Base-by-base conservation (phyloP, 2,797 vertebrate genomes). In the Argyrosomus regius region DNA sequence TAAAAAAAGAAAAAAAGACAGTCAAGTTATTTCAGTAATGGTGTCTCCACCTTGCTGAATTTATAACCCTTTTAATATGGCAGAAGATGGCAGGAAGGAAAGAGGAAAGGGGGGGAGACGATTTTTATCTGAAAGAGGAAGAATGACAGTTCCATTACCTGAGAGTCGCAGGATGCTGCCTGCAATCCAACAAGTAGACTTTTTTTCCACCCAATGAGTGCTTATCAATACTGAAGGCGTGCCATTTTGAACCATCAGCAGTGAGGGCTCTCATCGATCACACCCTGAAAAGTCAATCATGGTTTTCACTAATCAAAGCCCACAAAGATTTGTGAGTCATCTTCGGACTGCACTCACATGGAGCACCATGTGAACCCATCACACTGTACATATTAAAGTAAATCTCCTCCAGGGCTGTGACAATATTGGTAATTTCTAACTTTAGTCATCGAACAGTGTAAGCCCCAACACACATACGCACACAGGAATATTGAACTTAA, bases 81-180 rank as follows among this genome's bases (percentile, higher is more conserved):
- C 81, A 87, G 86, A 85, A 75, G 74, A 89, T 89, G 91, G 83
- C 86, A 86, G 79, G 56, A 88, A 77, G 77, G 72, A 82, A 82
- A 71, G 81, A 73, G 77, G 84, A 85, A 76, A 58, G 61, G 80
- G 58, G 46, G 79, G 77, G 72, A 76, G 87, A 80, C 22, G 88
- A 94, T 94, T 89, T 92, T 94, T 94, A 95, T 95, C 94, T 90
- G 74, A 87, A 79, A 76, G 87, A 89, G 88, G 76, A 89, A 93
- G 90, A 93, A 95, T 95, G 94, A 95, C 93, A 94, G 94, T 93
- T 95, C 94, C 93, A 95, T 95, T 94, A 95, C 90, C 91, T 86
- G 85, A 78, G 83, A 92, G 91, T 89, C 84, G 75, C 88, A 88
- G 87, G 88, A 90, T 80, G 88, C 85, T 57, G 89, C 83, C 79